Conservation (phyloP, 1,140 invertebrate genomes). For the Heliconius himera region DNA sequence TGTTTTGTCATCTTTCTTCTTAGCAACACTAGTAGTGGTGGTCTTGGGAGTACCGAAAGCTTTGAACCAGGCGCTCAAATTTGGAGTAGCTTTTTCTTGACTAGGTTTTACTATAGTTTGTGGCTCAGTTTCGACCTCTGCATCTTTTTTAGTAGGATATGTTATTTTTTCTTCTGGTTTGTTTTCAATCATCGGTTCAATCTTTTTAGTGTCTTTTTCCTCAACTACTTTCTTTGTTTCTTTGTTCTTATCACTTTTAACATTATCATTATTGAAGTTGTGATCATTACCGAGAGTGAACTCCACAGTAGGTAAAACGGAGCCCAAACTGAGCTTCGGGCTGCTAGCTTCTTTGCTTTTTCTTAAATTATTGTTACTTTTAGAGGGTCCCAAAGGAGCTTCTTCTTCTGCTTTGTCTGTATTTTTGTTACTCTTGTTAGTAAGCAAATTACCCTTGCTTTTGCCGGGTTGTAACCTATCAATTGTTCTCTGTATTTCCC, state of each 20-base stretch:
- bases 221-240: conserved; percentile 44
- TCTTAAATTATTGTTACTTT: conserved; percentile 80
- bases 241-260: conserved; percentile 69
- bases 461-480: conserved; percentile 91
- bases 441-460: conserved; percentile 91
- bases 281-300: conserved; percentile 83
- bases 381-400: conserved; percentile 64
- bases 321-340: conserved; percentile 90
- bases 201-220: conserved; percentile 44
- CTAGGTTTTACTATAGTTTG: conserved; percentile 63
- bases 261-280: conserved; percentile 81
- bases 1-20: conserved; percentile 74
- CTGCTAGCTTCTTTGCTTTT: conserved; percentile 84
- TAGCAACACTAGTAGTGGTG: conserved; percentile 54
- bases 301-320: conserved; percentile 86
- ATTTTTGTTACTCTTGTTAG: conserved; percentile 80
- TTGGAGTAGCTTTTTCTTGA: conserved; percentile 88
- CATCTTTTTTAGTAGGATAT: conserved; percentile 72
- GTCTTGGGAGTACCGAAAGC: conserved; percentile 92
- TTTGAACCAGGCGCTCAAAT: conserved; percentile 94
- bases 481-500: conserved; percentile 90
- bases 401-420: conserved; percentile 77
- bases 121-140: conserved; percentile 70
- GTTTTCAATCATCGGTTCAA: conserved; percentile 47
- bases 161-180: conserved; percentile 48